These are phyloP conservation scores for Hirudo medicinalis DNA, from an alignment of 1,140 invertebrate species.

Conservation along the genomic window DNA sequence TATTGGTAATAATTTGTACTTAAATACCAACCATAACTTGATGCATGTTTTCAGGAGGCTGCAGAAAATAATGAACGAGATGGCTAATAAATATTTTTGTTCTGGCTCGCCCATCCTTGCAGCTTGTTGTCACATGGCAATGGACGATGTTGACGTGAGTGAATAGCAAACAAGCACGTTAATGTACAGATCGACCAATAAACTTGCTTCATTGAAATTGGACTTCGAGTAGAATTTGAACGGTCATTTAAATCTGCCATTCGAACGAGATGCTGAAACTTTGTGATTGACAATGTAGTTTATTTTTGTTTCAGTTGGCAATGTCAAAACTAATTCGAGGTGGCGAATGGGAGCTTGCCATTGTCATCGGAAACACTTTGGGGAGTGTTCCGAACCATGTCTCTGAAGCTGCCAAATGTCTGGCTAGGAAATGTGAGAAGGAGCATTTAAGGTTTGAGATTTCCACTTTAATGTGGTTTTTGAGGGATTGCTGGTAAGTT, in stretches of 20 bases:
- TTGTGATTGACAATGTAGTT: too few relatives aligned
- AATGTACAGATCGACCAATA: too few relatives aligned
- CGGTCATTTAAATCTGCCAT: too few relatives aligned
- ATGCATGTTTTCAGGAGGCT: conserved; percentile 11
- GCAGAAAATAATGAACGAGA: conserved; percentile 26
- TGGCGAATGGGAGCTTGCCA: conserved; percentile 41
- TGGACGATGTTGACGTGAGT: conserved; percentile 37
- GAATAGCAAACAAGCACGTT: not conserved
- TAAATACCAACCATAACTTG: too few relatives aligned
- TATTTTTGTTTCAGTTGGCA: conserved; percentile 34
- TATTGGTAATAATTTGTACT: too few relatives aligned
- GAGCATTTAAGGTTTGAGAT: not conserved
- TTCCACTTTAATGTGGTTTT: not conserved
- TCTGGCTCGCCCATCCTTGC: conserved; percentile 39
- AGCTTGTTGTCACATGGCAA: conserved; percentile 41
- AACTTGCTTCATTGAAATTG: too few relatives aligned
- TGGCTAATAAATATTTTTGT: conserved; percentile 37
- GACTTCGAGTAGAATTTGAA: too few relatives aligned
- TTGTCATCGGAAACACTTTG: conserved; percentile 35
- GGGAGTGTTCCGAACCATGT: conserved; percentile 27
- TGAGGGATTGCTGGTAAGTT: too few relatives aligned
- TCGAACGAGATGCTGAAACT: too few relatives aligned
- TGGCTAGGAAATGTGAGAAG: conserved; percentile 38
- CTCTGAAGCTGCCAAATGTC: conserved; percentile 33
- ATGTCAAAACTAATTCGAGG: conserved; percentile 39